phyloP scores from a whole-genome alignment of 2,113 vertebrate species.

The Pollimyrus isidori region DNA sequence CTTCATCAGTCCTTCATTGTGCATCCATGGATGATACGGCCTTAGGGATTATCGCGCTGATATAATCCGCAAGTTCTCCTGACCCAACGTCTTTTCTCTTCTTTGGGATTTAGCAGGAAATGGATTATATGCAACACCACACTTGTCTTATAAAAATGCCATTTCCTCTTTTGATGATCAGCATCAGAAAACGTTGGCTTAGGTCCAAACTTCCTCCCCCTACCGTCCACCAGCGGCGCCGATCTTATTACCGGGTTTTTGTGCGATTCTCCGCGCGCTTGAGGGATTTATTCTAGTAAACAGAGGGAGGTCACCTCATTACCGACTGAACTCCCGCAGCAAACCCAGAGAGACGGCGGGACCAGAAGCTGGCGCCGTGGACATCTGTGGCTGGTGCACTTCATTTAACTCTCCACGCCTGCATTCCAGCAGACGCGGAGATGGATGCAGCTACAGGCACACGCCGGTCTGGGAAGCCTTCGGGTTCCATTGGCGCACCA shows the following conservation, averaged over 20 bases:
- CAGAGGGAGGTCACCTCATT: constrained; percentile 51
- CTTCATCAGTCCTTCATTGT: constrained; percentile 35
- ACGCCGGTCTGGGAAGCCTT: background rate
- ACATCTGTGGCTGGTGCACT: constrained; percentile 27
- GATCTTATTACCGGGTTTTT: constrained; percentile 46
- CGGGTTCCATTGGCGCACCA: background rate
- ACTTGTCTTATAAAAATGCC: background rate
- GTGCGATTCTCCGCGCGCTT: constrained; percentile 35
- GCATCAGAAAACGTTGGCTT: constrained; percentile 39
- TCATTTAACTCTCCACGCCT: constrained; percentile 18
- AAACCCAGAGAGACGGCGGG: constrained; percentile 33
- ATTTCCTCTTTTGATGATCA: constrained; percentile 28
- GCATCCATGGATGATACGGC: constrained; percentile 3
- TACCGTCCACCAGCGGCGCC: constrained; percentile 37
- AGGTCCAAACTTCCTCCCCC: constrained; percentile 30
- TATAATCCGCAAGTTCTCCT: constrained; percentile 22
- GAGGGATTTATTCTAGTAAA: constrained; percentile 44
- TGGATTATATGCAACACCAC: background rate
- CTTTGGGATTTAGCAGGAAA: constrained; percentile 23
- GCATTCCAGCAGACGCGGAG: background rate
- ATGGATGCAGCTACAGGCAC: background rate
- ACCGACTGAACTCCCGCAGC: constrained; percentile 40
- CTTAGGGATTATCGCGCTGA: background rate
- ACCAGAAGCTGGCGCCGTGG: constrained; percentile 31
- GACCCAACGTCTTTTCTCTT: constrained; percentile 26